Percentiles rank a stretch among this genome's conserved stretches.
These are phyloP conservation scores for Scarus forsteni DNA, from an alignment of 2,797 vertebrate genomes.

Conservation along the genomic window DNA sequence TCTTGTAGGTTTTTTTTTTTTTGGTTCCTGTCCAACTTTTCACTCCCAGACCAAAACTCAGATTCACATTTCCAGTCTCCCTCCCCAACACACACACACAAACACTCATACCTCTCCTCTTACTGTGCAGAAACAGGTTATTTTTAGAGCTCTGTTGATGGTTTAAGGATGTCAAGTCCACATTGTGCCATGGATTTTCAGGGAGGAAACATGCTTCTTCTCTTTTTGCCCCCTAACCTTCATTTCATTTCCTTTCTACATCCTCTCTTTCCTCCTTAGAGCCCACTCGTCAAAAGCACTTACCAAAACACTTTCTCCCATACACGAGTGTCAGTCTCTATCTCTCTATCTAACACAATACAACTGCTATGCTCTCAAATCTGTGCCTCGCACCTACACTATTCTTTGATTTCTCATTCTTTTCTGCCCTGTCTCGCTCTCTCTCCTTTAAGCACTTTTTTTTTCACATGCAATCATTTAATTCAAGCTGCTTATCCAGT, in stretches of 20 bases:
- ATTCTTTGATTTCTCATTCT: constrained; percentile 26
- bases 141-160: constrained; percentile 83
- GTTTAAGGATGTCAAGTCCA: constrained; percentile 83
- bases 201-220: constrained; percentile 80
- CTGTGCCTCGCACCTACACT: constrained; percentile 51
- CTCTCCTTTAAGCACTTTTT: constrained; percentile 43
- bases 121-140: constrained; percentile 72
- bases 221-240: constrained; percentile 62
- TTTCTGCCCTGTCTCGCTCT: constrained; percentile 43
- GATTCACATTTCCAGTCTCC: constrained; percentile 48
- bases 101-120: constrained; percentile 56
- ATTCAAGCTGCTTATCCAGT: constrained; percentile 33
- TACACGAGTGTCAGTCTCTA: constrained; percentile 3
- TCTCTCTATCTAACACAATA: constrained; percentile 42
- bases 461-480: constrained; percentile 59
- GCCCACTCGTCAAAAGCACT: constrained; percentile 29
- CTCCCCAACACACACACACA: constrained; percentile 50
- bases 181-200: constrained; percentile 75
- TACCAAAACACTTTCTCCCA: constrained; percentile 47
- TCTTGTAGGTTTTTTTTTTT: constrained; percentile 48
- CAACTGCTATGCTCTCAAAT: constrained; percentile 32
- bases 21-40: constrained; percentile 58
- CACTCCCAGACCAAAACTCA: constrained; percentile 34
- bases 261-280: constrained; percentile 60
- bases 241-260: constrained; percentile 74